Percentiles rank a stretch among this genome's conserved stretches.
phyloP scores from a whole-genome alignment of 2,113 vertebrate genomes.

The Engystomops pustulosus region DNA sequence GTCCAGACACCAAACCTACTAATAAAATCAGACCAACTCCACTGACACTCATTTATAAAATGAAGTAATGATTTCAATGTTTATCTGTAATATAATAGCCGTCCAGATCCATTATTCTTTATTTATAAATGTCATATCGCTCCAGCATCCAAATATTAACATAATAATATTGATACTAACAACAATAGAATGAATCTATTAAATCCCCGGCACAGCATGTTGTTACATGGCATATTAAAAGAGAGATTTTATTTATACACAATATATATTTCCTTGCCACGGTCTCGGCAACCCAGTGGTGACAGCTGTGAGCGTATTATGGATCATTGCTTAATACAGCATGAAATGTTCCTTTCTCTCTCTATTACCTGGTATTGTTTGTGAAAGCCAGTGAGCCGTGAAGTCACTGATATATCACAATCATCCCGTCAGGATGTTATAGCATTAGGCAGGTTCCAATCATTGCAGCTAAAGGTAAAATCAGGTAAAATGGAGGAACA shows the following conservation, averaged over 20 bases:
- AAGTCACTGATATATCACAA: constrained; percentile 36
- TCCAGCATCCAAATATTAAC: not conserved
- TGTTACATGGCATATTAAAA: constrained; percentile 19
- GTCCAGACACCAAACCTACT: no score
- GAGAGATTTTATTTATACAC: constrained; percentile 22
- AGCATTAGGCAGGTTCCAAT: not conserved
- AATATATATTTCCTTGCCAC: constrained; percentile 14
- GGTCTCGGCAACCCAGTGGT: constrained; percentile 2
- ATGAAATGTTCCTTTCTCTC: constrained; percentile 49
- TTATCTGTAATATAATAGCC: not conserved
- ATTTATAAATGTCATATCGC: not conserved
- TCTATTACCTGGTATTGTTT: constrained; percentile 41
- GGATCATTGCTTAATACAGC: constrained; percentile 54
- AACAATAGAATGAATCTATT: not conserved
- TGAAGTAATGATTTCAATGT: no score
- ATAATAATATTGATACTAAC: not conserved
- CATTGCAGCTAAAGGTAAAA: not conserved
- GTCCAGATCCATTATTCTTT: not conserved
- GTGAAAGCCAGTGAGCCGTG: constrained; percentile 34
- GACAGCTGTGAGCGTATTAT: constrained; percentile 47
- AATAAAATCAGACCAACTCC: no score
- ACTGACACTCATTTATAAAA: not conserved
- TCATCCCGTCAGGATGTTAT: constrained; percentile 39
- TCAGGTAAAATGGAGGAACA: not conserved
- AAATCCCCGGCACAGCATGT: not conserved